Evolutionary conservation across 1,140 invertebrate species (phyloP).

Genomic region (Sesamia nonagrioides): DNA sequence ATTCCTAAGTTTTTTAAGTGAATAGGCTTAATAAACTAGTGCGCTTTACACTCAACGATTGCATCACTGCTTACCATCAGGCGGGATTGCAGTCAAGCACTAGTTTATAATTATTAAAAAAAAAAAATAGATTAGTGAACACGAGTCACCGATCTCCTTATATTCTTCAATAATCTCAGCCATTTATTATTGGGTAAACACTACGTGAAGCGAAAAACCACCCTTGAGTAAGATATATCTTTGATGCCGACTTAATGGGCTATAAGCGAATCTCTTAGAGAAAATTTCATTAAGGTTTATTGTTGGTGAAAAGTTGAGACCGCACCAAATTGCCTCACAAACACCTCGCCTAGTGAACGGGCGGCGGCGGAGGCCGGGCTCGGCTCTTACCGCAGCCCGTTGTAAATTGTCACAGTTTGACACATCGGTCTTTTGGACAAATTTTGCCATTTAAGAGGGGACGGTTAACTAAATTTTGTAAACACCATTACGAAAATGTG

Average conservation of each 20-base stretch:
- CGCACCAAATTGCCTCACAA: slow-evolving; percentile 54
- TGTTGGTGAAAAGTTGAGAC: slow-evolving; percentile 50
- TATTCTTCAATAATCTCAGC: slow-evolving; percentile 34
- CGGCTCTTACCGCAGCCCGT: background rate
- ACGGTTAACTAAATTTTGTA: background rate
- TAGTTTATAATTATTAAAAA: too few relatives aligned
- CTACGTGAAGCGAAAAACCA: slow-evolving; percentile 35
- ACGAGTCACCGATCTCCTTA: slow-evolving; percentile 10
- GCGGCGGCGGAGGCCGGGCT: background rate
- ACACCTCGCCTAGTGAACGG: slow-evolving; percentile 27
- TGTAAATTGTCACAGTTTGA: slow-evolving; percentile 2
- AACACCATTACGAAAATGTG: background rate
- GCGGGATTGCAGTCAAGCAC: too few relatives aligned
- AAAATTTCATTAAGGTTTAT: slow-evolving; percentile 64
- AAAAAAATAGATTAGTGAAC: too few relatives aligned
- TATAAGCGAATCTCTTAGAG: slow-evolving; percentile 61
- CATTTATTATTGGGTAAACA: slow-evolving; percentile 24
- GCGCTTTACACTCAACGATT: too few relatives aligned
- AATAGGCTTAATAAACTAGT: too few relatives aligned
- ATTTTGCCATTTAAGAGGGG: background rate
- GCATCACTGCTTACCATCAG: too few relatives aligned
- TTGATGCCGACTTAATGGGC: slow-evolving; percentile 56
- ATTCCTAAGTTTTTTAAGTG: too few relatives aligned
- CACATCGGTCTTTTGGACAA: background rate
- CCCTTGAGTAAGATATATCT: slow-evolving; percentile 29